Evolutionary conservation across 2,888 invertebrate species (phyloP), one percentile per base, ranked within the genome.

Genomic region (Dicyrtomina minuta): DNA sequence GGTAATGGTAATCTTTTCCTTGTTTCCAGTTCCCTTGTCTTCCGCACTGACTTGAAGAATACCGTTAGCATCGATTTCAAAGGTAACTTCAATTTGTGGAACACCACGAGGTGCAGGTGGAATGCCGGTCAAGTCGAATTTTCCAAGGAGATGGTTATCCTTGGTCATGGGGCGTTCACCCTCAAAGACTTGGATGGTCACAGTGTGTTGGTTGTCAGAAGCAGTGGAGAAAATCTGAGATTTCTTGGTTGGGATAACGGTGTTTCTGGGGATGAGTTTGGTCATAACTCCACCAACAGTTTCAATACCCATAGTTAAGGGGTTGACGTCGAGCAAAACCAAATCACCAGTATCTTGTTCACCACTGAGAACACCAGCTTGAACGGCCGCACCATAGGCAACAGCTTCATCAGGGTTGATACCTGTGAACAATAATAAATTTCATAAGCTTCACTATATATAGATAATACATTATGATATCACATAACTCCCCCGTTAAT

Each of bases 281-380:
- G 98, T 98, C 98, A 99, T 99, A 39, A 99, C 98, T 78, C 99
- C 99, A 75, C 99, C 98, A 60, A 98, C 97, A 51, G 99, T 99
- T 84, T 99, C 99, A 81, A 99, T 99, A 84, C 99, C 99, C 89
- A 99, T 89, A 76, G 99, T 98, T 76, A 99, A 87, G 78, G 99
- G 99, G 83, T 97, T 98, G 66, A 99, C 99, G 82, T 99, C 98
- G 75, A 99, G 87, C 72, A 99, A 87, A 0, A 98, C 95, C 78
- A 98, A 91, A 67, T 96, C 96, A 79, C 95, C 95, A 1, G 96
- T 96, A 81, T 95, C 95, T 83, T 97, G 95, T 85, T 97, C 97
- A 66, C 98, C 96, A 72, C 94, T 93, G 71, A 99, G 88, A 1
- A 99, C 97, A 79, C 97, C 98, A 81, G 96, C 98, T 84, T 99